Evolutionary conservation across 2,888 invertebrate genomes (phyloP).

Genomic region (Smittia sp.): DNA sequence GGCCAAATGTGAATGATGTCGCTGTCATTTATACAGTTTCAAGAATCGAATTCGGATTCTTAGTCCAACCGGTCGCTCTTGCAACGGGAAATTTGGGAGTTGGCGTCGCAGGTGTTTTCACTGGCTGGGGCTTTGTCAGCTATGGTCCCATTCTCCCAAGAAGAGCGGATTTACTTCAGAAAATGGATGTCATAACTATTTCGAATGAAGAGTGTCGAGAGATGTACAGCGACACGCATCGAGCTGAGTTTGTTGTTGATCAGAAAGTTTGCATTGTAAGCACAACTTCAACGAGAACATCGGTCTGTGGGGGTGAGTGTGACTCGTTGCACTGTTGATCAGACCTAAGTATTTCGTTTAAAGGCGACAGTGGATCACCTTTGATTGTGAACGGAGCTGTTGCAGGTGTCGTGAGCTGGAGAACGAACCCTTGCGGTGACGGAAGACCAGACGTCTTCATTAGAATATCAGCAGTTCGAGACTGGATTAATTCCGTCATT

Average conservation of each 20-base stretch:
- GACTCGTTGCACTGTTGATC: neutral
- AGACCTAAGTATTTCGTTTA: neutral
- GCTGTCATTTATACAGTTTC: slow-evolving; percentile 5
- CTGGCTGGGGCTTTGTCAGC: slow-evolving; percentile 6
- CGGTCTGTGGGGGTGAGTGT: slow-evolving; percentile 24
- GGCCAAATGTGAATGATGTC: slow-evolving; percentile 24
- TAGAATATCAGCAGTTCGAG: slow-evolving; percentile 6
- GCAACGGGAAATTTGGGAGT: neutral
- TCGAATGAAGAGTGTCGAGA: slow-evolving; percentile 12
- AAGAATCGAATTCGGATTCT: neutral
- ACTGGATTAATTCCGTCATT: slow-evolving; percentile 7
- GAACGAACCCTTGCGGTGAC: slow-evolving; percentile 13
- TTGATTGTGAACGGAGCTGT: neutral
- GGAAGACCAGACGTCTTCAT: slow-evolving; percentile 25
- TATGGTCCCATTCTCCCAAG: slow-evolving; percentile 13
- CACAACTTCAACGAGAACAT: slow-evolving; percentile 13
- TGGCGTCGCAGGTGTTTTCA: slow-evolving; percentile 2
- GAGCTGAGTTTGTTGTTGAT: slow-evolving; percentile 11
- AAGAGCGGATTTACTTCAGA: neutral
- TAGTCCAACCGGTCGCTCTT: slow-evolving; percentile 29
- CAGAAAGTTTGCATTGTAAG: slow-evolving; percentile 20
- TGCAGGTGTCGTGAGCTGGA: neutral
- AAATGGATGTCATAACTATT: slow-evolving; percentile 15
- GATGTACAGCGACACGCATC: slow-evolving; percentile 5
- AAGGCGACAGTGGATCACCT: neutral